Conservation (phyloP, 2,888 invertebrate species). For the Antheraea yamamai region DNA sequence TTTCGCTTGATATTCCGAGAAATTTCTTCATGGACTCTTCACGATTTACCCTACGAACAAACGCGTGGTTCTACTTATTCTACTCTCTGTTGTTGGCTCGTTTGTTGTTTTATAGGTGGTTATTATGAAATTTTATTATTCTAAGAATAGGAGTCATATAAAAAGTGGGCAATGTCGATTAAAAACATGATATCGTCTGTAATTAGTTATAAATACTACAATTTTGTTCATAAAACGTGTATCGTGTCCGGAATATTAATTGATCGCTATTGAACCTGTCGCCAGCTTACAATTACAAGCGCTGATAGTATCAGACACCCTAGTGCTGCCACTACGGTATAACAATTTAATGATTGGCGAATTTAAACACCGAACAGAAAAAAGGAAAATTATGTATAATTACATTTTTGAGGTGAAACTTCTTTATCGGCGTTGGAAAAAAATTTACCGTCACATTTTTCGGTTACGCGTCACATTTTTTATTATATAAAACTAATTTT, state of each 20-base stretch:
- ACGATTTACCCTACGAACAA: slow-evolving; percentile 25
- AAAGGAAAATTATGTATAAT: neutral
- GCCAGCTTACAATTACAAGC: slow-evolving; percentile 58
- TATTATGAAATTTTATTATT: slow-evolving; percentile 17
- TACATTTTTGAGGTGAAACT: too few species aligned
- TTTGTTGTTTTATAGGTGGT: slow-evolving; percentile 11
- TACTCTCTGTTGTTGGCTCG: slow-evolving; percentile 7
- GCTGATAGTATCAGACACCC: slow-evolving; percentile 57
- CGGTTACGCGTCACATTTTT: too few species aligned
- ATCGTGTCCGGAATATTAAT: slow-evolving; percentile 56
- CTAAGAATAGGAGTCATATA: slow-evolving; percentile 29
- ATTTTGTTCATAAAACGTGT: slow-evolving; percentile 34
- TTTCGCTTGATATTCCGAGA: slow-evolving; percentile 72
- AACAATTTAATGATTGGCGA: neutral
- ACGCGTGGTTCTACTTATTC: slow-evolving; percentile 12
- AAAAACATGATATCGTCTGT: slow-evolving; percentile 37
- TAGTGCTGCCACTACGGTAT: slow-evolving; percentile 33
- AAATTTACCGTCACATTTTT: too few species aligned
- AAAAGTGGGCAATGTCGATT: slow-evolving; percentile 27
- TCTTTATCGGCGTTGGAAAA: too few species aligned
- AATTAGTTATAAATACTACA: slow-evolving; percentile 47
- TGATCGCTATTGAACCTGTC: slow-evolving; percentile 43
- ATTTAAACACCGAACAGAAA: neutral
- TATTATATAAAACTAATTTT: too few species aligned
- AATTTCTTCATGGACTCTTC: slow-evolving; percentile 72